These are phyloP conservation scores for Rana temporaria DNA, from an alignment of 2,113 vertebrate species.

Conservation along the genomic window DNA sequence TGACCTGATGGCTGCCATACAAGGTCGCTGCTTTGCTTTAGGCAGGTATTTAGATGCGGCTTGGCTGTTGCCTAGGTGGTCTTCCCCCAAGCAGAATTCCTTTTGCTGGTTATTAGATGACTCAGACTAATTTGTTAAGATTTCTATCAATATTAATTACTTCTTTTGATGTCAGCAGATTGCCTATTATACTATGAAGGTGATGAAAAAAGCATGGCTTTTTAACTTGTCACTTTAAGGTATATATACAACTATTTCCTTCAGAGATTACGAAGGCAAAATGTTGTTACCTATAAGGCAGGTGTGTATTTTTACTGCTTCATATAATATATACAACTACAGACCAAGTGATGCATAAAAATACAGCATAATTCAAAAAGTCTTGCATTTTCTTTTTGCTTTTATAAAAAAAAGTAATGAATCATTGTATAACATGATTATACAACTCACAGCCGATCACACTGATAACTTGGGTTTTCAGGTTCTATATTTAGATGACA, in stretches of 20 bases:
- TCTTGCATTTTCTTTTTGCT: not conserved
- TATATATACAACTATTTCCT: no score
- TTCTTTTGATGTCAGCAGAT: not conserved
- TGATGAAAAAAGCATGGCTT: no score
- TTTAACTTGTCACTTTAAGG: no score
- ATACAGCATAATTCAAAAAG: not conserved
- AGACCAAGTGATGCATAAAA: not conserved
- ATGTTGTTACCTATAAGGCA: constrained; percentile 12
- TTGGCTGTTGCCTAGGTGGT: not conserved
- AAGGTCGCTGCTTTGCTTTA: not conserved
- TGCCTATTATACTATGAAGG: no score
- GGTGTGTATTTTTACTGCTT: not conserved
- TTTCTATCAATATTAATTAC: not conserved
- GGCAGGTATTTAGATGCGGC: not conserved
- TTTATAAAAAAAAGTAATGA: not conserved
- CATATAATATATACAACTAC: not conserved
- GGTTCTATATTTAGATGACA: constrained; percentile 62
- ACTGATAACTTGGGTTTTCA: constrained; percentile 74
- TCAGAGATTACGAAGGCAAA: not conserved
- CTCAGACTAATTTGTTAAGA: not conserved
- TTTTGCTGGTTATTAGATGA: not conserved
- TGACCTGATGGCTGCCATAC: no score
- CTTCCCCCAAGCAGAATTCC: not conserved
- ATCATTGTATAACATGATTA: not conserved
- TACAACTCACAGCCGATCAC: constrained; percentile 72